A percentile compares a stretch with the other conserved stretches of the same genome.
Evolutionary conservation across 2,797 vertebrate genomes (phyloP).

Genomic region (Falco peregrinus): DNA sequence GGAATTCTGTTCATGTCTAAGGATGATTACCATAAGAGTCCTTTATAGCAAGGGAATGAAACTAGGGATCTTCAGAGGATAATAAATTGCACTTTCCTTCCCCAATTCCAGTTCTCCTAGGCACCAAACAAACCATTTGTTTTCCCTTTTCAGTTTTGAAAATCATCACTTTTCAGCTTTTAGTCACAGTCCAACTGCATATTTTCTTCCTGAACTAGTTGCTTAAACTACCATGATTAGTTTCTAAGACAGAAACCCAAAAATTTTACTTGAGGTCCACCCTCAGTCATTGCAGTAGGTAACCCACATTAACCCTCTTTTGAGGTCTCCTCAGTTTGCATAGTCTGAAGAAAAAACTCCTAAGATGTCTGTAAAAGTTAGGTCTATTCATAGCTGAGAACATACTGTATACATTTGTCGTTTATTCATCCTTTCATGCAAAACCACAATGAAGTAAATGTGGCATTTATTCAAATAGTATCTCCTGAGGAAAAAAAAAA

Average conservation of each 20-base stretch:
- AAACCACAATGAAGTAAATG: neutral
- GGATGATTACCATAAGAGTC: neutral
- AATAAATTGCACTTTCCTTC: neutral
- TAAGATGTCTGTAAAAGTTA: neutral
- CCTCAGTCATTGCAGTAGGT: neutral
- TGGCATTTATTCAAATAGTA: neutral
- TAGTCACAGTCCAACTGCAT: neutral
- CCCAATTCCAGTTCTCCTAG: neutral
- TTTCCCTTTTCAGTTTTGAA: neutral
- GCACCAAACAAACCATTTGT: neutral
- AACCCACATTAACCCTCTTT: neutral
- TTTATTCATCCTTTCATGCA: neutral
- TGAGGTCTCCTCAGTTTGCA: neutral
- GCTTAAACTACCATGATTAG: neutral
- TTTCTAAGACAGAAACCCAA: neutral
- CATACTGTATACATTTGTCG: neutral
- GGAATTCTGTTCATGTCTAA: neutral
- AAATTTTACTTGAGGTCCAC: neutral
- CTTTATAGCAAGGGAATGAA: neutral
- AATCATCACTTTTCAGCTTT: neutral
- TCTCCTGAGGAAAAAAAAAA: neutral
- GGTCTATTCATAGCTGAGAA: neutral
- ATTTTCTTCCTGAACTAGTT: neutral
- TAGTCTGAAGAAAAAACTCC: neutral
- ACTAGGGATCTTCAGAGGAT: neutral